Percentiles rank a stretch among this genome's conserved stretches.
These are phyloP conservation scores for Eupithecia subfuscata DNA, from an alignment of 2,888 invertebrate genomes.

Conservation along the genomic window DNA sequence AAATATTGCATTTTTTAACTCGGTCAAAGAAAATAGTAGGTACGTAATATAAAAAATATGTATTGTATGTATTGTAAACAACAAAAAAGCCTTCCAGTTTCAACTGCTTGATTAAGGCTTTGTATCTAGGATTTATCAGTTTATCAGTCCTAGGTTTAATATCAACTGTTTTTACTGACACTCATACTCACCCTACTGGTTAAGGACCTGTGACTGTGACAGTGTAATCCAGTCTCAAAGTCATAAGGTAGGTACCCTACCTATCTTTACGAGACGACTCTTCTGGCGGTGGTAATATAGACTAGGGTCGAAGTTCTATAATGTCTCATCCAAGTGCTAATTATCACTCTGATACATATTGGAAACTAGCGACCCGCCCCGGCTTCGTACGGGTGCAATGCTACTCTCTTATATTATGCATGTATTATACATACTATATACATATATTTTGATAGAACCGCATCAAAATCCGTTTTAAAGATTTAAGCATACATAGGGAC, in stretches of 20 bases:
- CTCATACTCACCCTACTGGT: neutral
- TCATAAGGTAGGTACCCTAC: neutral
- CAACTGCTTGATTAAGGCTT: neutral
- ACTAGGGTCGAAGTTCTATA: neutral
- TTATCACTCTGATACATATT: neutral
- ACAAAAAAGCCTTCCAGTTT: neutral
- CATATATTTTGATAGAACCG: too few species aligned
- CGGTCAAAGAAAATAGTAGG: too few species aligned
- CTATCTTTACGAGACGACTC: neutral
- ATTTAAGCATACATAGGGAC: too few species aligned
- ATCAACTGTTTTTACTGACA: too few species aligned
- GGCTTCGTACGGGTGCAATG: too few species aligned
- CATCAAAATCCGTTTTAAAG: too few species aligned
- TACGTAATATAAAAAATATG: too few species aligned
- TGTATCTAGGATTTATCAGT: neutral
- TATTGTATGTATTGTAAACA: neutral
- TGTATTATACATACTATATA: too few species aligned
- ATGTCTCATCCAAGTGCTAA: neutral
- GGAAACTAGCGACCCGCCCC: neutral
- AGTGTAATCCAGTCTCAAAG: neutral
- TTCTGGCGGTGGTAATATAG: neutral
- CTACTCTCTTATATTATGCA: too few species aligned
- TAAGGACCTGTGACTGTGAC: neutral
- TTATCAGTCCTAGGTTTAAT: too few species aligned
- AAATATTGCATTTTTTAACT: too few species aligned